phyloP scores from a whole-genome alignment of 2,113 vertebrate genomes.

The Gallinago undulata region DNA sequence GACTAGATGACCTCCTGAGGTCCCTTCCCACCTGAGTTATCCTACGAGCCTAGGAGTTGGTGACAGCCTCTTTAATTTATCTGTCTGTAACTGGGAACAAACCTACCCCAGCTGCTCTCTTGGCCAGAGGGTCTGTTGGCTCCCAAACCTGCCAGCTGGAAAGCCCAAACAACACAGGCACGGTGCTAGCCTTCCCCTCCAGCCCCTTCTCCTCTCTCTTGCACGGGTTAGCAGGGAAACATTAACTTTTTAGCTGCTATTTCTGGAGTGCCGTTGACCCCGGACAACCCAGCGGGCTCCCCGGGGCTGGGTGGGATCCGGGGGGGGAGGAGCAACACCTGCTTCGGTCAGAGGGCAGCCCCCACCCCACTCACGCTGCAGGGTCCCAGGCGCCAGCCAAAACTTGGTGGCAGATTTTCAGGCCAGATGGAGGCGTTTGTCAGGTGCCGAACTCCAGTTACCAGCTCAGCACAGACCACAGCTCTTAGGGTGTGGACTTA shows the following conservation, averaged over 20 bases:
- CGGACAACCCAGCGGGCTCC: accelerated
- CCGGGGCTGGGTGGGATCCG: neutral
- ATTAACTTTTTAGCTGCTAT: neutral
- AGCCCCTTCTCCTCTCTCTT: neutral
- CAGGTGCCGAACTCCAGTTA: neutral
- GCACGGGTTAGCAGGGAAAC: neutral
- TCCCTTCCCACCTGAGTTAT: neutral
- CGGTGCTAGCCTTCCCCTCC: neutral
- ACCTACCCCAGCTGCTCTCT: neutral
- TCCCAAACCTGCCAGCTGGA: neutral
- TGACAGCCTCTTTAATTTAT: neutral
- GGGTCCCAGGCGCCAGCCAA: neutral
- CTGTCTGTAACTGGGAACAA: neutral
- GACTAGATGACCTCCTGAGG: neutral
- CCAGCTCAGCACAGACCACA: neutral
- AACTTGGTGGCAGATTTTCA: neutral
- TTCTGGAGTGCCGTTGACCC: neutral
- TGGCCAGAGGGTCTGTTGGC: neutral
- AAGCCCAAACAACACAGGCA: neutral
- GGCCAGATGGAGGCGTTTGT: neutral
- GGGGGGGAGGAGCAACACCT: neutral
- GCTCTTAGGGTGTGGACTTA: neutral
- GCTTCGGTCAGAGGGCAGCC: neutral
- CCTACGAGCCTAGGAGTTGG: neutral
- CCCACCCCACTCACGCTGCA: neutral